Evolutionary conservation across 2,113 vertebrate genomes (phyloP).

Genomic region (Ailuropoda melanoleuca): DNA sequence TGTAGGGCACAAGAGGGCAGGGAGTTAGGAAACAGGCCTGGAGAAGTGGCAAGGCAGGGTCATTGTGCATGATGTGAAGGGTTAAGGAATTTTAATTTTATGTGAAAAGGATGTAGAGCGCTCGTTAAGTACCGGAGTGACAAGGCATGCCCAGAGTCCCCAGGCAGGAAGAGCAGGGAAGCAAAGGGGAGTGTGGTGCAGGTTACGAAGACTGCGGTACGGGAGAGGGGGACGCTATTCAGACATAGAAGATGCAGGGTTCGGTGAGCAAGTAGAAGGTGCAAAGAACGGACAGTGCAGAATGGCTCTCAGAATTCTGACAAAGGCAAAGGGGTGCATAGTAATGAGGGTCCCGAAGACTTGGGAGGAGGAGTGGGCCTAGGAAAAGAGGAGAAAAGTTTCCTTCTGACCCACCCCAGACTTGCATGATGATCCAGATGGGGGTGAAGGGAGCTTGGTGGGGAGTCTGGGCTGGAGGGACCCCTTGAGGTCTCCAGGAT

Average conservation of each 20-base stretch:
- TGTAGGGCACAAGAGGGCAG: accelerated
- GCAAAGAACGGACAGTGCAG: background rate
- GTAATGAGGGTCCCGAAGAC: background rate
- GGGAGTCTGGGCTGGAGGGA: no score
- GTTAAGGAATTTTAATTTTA: background rate
- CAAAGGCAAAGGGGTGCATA: background rate
- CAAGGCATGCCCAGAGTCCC: background rate
- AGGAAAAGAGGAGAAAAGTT: background rate
- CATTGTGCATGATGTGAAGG: no score
- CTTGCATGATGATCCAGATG: background rate
- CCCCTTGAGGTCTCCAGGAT: background rate
- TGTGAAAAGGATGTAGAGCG: background rate
- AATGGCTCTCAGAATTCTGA: background rate
- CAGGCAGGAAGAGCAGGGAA: background rate
- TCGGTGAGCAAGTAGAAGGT: background rate
- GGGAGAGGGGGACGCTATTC: accelerated
- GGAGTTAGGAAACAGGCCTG: background rate
- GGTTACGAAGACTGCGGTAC: background rate
- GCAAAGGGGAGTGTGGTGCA: accelerated
- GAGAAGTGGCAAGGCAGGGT: background rate
- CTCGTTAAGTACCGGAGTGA: background rate
- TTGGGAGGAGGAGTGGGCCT: background rate
- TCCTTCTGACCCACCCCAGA: background rate
- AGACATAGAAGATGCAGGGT: background rate
- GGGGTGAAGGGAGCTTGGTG: background rate